A percentile compares a stretch with the other conserved stretches of the same genome.
phyloP scores from a whole-genome alignment of 2,113 vertebrate species.

The Ranitomeya variabilis region DNA sequence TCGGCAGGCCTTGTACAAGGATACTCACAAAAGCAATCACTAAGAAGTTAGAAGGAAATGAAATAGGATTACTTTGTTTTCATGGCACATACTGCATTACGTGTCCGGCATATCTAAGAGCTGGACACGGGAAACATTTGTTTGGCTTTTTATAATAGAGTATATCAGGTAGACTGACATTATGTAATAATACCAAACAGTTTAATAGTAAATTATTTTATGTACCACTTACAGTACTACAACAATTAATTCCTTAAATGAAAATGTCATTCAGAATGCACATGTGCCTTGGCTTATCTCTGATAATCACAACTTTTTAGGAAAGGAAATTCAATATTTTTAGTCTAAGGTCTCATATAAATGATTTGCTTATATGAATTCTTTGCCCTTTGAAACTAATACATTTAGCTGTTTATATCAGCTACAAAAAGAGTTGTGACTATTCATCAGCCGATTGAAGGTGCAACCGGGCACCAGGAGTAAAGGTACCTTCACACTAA shows the following conservation, averaged over 20 bases:
- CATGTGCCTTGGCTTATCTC: not conserved
- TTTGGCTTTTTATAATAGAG: constrained; percentile 4
- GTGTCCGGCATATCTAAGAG: constrained; percentile 4
- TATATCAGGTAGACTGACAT: constrained; percentile 7
- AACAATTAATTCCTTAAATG: not conserved
- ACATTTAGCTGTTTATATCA: not conserved
- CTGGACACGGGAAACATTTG: not conserved
- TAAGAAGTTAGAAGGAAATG: not conserved
- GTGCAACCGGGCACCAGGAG: too few relatives aligned
- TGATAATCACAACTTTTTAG: not conserved
- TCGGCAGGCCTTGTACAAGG: constrained; percentile 53
- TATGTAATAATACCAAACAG: not conserved
- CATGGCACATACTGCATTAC: not conserved
- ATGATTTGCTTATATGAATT: not conserved
- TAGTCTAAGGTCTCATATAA: not conserved
- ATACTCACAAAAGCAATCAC: not conserved
- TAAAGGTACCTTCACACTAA: too few relatives aligned
- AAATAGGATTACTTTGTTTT: constrained; percentile 53
- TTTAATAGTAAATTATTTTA: not conserved
- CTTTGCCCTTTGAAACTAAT: not conserved
- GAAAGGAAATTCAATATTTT: not conserved
- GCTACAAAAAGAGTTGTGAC: not conserved
- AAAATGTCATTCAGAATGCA: not conserved
- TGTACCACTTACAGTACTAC: too few relatives aligned
- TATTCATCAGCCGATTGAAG: not conserved